Conservation (phyloP, 23 tunicate species). For the Pegea sp. region DNA sequence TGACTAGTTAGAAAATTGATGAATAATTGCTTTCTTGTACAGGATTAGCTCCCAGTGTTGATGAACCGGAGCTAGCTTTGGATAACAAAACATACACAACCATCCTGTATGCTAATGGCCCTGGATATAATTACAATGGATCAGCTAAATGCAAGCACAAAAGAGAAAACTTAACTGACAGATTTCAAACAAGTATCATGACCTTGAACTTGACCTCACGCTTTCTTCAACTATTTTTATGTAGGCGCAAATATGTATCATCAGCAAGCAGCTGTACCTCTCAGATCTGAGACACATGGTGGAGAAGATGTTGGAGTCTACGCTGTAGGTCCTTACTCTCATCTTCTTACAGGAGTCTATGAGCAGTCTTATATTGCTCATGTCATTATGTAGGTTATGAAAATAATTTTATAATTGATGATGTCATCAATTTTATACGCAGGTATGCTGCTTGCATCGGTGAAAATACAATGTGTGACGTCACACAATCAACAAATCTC, state of each 20-base stretch:
- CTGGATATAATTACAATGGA: constrained; percentile 19
- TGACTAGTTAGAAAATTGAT: no score
- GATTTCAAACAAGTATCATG: no score
- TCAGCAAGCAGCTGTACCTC: constrained; percentile 70
- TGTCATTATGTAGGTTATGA: constrained; percentile 58
- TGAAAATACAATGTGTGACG: no score
- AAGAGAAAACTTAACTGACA: constrained; percentile 9
- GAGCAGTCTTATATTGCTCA: constrained; percentile 78
- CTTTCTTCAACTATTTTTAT: no score
- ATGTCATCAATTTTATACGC: no score
- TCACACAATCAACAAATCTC: no score
- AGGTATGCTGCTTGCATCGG: no score
- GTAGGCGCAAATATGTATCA: constrained; percentile 2
- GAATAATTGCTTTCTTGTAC: no score
- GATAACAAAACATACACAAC: constrained; percentile 53
- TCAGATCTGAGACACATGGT: constrained; percentile 49
- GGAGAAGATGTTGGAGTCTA: constrained; percentile 79
- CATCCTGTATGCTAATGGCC: constrained; percentile 58
- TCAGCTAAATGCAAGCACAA: constrained; percentile 2
- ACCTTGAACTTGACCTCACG: no score
- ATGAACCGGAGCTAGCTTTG: constrained; percentile 5
- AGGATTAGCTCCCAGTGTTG: constrained; percentile 21
- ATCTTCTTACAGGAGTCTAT: constrained; percentile 60
- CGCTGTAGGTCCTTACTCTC: constrained; percentile 75
- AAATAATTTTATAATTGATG: no score